Base-by-base conservation (phyloP, 2,113 vertebrate genomes). In the Dolichallabes microphthalmus region DNA sequence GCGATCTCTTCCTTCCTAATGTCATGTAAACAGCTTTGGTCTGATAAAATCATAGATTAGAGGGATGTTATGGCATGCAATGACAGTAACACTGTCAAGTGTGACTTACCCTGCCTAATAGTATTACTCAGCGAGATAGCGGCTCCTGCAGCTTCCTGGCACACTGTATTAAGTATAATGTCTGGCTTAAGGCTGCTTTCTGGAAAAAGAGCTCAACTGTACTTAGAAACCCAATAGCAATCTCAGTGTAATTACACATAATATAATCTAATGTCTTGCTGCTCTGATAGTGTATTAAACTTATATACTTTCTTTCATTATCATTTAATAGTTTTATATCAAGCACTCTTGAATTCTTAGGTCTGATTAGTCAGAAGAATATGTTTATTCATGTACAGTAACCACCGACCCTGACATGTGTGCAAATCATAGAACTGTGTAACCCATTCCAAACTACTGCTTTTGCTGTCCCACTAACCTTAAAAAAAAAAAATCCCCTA, bases 91-190 rank as follows among this genome's bases (percentile, higher is more conserved):
- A 45, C 85, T 88, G 76, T 64, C 82, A 78, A 86, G 85, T 80
- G 85, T 80, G 81, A 84, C 85, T 85, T 86, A 89, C 83, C 68
- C 83, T 89, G 83, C 55, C 84, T 89, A 74, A 85, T 79, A 79
- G 32, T 69, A 87, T 89, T 87, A 87, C 76, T 85, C 66, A 85
- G 52, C 66, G 69, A 84, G 85, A 75, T 17, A 66, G 52, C 82
- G 53, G n/a, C 64, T 80, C 32, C 81, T 75, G 69, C 12, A 30
- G 68, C 76, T 86, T 84, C 20, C 85, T 88, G 88, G 82, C 88
- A 88, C 73, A 77, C 85, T 83, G 76, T 58, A 86, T 88, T 88
- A 88, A 84, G 20, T 57, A 57, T 84, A 80, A 86, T 82, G 60
- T 55, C 63, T 88, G 77, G 85, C 88, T 88, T 81, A 63, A 84